Conservation (phyloP, 2,888 invertebrate species). For the Drosophila setosimentum region DNA sequence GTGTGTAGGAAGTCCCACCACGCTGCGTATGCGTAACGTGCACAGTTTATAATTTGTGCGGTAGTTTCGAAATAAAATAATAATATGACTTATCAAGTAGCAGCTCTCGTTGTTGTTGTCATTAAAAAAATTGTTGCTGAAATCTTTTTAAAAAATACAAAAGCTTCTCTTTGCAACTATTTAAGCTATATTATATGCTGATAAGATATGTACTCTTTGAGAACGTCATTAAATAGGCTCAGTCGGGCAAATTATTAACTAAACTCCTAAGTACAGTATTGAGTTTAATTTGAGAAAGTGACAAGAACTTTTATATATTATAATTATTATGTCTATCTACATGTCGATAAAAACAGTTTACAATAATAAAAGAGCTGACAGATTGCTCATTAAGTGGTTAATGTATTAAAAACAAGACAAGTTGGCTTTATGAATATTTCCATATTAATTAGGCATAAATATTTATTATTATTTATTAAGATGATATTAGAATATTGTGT, state of each 20-base stretch:
- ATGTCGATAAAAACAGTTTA: neutral
- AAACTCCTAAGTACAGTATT: neutral
- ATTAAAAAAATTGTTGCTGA: neutral
- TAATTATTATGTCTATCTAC: no score
- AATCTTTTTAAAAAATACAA: neutral
- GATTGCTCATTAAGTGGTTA: neutral
- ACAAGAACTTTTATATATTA: no score
- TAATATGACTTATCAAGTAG: conserved; percentile 22
- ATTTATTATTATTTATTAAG: neutral
- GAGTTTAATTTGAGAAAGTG: no score
- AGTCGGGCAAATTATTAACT: neutral
- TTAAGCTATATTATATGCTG: neutral
- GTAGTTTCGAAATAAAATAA: conserved; percentile 1
- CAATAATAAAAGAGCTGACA: neutral
- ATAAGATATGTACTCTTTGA: neutral
- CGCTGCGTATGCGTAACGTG: conserved; percentile 77
- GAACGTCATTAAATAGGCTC: no score
- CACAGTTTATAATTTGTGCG: conserved; percentile 12
- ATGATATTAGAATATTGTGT: no score
- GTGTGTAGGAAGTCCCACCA: conserved; percentile 33
- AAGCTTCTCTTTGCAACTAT: neutral
- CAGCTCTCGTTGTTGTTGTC: neutral
- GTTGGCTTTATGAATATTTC: no score
- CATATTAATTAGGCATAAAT: neutral
- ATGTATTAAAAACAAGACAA: neutral